Conservation (phyloP, 1,140 invertebrate species). For the Bombus consobrinus region DNA sequence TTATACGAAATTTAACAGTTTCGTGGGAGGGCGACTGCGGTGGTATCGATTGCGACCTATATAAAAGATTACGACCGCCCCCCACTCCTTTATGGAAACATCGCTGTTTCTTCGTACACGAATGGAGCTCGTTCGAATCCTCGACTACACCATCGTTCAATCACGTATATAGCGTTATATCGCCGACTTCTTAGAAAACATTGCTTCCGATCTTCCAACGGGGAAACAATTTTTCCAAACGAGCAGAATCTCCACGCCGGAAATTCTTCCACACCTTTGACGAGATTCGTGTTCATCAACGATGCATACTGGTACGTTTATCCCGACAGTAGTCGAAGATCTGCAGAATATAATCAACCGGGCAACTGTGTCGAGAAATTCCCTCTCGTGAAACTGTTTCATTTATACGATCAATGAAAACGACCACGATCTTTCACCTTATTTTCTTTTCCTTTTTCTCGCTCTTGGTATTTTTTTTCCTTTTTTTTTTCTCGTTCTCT, state of each 20-base stretch:
- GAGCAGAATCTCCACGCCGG: too few species aligned
- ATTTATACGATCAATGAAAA: not conserved
- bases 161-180: not conserved
- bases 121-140: not conserved
- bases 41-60: constrained; percentile 50
- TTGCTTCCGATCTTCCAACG: not conserved
- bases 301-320: not conserved
- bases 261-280: not conserved
- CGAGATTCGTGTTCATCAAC: not conserved
- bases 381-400: not conserved
- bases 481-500: too few species aligned
- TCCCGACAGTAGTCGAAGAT: not conserved
- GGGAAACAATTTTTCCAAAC: not conserved
- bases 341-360: not conserved
- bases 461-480: not conserved
- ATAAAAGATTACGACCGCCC: constrained; percentile 41
- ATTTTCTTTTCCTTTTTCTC: not conserved
- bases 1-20: constrained; percentile 46
- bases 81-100: constrained; percentile 21
- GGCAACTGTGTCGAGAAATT: constrained; percentile 3
- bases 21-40: constrained; percentile 13
- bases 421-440: not conserved
- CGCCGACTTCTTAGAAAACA: not conserved
- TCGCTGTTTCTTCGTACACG: constrained; percentile 25
- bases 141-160: not conserved